These are phyloP conservation scores for Leucania comma DNA, from an alignment of 2,888 invertebrate genomes.

Conservation along the genomic window DNA sequence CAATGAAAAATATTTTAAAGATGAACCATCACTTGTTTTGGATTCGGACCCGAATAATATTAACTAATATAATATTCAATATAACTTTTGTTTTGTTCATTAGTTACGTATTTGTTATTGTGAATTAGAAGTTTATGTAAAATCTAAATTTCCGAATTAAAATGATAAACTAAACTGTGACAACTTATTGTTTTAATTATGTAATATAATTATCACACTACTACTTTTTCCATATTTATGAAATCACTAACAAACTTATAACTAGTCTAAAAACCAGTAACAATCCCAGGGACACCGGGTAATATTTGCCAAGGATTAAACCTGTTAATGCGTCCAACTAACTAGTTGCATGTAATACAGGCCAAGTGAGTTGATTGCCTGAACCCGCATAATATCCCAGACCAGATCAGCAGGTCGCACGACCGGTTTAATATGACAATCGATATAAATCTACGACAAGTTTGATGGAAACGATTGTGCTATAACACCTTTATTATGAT, in stretches of 20 bases:
- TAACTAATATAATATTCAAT: neutral
- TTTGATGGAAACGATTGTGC: conserved; percentile 68
- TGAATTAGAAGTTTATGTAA: neutral
- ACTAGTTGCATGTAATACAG: conserved; percentile 82
- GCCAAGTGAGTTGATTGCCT: conserved; percentile 81
- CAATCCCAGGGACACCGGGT: conserved; percentile 67
- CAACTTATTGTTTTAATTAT: neutral
- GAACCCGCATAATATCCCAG: conserved; percentile 84
- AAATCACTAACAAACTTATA: too few relatives aligned
- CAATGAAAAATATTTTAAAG: conserved; percentile 69
- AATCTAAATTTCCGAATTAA: neutral
- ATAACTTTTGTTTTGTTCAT: neutral
- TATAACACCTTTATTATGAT: conserved; percentile 62
- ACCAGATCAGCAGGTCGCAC: conserved; percentile 75
- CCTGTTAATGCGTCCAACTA: conserved; percentile 81
- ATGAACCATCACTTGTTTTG: conserved; percentile 39
- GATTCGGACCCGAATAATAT: neutral
- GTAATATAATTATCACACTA: neutral
- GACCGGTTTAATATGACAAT: conserved; percentile 81
- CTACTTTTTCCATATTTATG: neutral
- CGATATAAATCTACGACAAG: conserved; percentile 81
- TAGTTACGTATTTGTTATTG: conserved; percentile 1
- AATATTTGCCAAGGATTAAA: conserved; percentile 79
- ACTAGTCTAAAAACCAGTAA: conserved; percentile 7
- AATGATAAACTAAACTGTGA: neutral